A percentile compares a stretch with the other conserved stretches of the same genome.
phyloP scores from a whole-genome alignment of 2,888 invertebrate species.

The Coelinius sp. region DNA sequence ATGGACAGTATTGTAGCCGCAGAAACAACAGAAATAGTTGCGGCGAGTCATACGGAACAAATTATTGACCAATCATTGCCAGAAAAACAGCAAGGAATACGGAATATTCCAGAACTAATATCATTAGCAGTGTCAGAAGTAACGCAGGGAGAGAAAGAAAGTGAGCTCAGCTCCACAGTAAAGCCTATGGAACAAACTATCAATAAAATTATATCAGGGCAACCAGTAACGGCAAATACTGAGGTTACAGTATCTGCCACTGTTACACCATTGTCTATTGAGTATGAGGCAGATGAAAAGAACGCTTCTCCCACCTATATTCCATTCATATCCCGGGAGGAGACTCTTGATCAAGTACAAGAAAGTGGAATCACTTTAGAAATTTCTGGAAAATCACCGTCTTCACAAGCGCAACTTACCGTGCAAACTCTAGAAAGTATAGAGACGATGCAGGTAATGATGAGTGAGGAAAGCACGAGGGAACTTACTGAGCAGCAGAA shows the following conservation, averaged over 20 bases:
- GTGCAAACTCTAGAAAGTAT: conserved; percentile 65
- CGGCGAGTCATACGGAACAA: conserved; percentile 44
- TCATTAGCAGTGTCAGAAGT: conserved; percentile 60
- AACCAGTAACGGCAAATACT: conserved; percentile 66
- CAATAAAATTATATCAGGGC: conserved; percentile 57
- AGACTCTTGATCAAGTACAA: conserved; percentile 59
- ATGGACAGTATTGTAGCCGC: conserved; percentile 53
- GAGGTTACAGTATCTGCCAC: conserved; percentile 57
- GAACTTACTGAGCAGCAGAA: conserved; percentile 70
- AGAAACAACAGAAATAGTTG: conserved; percentile 52
- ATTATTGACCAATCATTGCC: conserved; percentile 43
- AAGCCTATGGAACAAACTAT: conserved; percentile 61
- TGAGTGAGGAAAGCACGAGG: conserved; percentile 64
- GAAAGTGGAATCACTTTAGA: conserved; percentile 58
- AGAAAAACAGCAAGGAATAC: conserved; percentile 46
- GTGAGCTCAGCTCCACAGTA: conserved; percentile 55
- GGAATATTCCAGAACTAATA: conserved; percentile 50
- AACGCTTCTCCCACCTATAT: conserved; percentile 66
- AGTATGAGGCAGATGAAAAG: conserved; percentile 55
- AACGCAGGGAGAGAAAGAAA: conserved; percentile 65
- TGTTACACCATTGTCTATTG: conserved; percentile 55
- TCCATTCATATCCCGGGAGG: conserved; percentile 68
- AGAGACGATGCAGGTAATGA: conserved; percentile 67
- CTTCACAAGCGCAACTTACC: conserved; percentile 57
- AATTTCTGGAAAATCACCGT: conserved; percentile 47